Evolutionary conservation across 2,797 vertebrate genomes (phyloP).

Genomic region (Mormyrus proboscirostris): DNA sequence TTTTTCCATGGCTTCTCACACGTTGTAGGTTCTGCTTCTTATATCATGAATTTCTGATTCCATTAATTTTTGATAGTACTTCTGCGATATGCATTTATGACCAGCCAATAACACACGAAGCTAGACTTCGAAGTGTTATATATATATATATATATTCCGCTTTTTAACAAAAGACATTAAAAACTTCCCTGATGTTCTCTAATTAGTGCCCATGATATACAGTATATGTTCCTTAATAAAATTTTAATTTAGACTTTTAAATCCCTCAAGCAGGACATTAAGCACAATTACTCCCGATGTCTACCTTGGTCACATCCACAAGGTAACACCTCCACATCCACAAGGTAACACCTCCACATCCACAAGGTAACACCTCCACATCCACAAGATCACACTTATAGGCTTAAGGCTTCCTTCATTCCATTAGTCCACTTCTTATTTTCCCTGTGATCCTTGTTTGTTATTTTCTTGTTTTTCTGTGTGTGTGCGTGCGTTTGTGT

Average conservation of each 20-base stretch:
- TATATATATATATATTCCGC: background rate
- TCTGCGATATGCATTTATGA: background rate
- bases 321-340: background rate
- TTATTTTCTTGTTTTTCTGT: background rate
- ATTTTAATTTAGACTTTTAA: background rate
- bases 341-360: background rate
- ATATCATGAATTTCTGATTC: background rate
- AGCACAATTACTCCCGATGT: background rate
- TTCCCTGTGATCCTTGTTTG: background rate
- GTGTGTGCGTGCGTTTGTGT: background rate
- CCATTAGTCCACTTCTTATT: background rate
- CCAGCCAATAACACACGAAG: background rate
- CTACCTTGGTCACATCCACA: background rate
- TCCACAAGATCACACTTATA: background rate
- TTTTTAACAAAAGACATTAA: background rate
- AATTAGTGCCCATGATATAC: background rate
- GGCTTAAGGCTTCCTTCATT: background rate
- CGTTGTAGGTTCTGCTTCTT: background rate
- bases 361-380: background rate
- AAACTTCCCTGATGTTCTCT: background rate
- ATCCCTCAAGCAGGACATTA: background rate
- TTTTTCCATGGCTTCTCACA: background rate
- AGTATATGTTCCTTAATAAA: background rate
- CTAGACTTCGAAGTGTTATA: background rate
- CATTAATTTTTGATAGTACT: background rate